These are phyloP conservation scores for Pelosia muscerda DNA, from an alignment of 2,888 invertebrate genomes.

Conservation along the genomic window DNA sequence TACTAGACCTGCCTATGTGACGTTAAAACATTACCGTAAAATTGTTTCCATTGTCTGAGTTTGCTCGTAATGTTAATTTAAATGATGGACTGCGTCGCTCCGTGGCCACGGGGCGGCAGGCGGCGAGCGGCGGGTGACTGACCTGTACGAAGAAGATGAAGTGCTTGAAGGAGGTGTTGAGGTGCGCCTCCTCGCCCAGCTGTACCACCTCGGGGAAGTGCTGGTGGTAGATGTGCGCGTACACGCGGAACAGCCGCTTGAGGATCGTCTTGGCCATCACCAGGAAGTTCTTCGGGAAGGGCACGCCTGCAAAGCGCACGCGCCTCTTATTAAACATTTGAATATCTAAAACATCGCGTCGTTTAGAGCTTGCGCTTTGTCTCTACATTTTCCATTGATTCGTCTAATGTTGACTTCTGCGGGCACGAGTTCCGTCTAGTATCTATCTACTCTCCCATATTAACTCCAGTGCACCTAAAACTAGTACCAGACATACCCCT, in stretches of 20 bases:
- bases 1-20: too few relatives aligned
- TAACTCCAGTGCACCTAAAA: too few relatives aligned
- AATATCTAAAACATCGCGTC: background rate
- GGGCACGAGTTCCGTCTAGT: too few relatives aligned
- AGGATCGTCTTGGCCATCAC: constrained; percentile 99
- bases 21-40: too few relatives aligned
- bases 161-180: constrained; percentile 99
- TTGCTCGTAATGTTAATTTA: too few relatives aligned
- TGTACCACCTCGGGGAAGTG: constrained; percentile 99
- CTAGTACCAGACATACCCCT: too few relatives aligned
- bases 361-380: too few relatives aligned
- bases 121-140: background rate
- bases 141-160: constrained; percentile 99
- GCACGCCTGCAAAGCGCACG: constrained; percentile 89
- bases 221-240: constrained; percentile 99
- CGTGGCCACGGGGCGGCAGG: background rate
- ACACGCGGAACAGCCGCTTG: constrained; percentile 98
- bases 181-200: constrained; percentile 98
- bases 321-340: background rate
- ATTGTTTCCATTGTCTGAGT: too few relatives aligned
- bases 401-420: too few relatives aligned
- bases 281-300: constrained; percentile 99
- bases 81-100: background rate
- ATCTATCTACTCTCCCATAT: too few relatives aligned
- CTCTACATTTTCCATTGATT: background rate